Conservation (phyloP, 2,888 invertebrate genomes). For the Rugalucina vietnamica region DNA sequence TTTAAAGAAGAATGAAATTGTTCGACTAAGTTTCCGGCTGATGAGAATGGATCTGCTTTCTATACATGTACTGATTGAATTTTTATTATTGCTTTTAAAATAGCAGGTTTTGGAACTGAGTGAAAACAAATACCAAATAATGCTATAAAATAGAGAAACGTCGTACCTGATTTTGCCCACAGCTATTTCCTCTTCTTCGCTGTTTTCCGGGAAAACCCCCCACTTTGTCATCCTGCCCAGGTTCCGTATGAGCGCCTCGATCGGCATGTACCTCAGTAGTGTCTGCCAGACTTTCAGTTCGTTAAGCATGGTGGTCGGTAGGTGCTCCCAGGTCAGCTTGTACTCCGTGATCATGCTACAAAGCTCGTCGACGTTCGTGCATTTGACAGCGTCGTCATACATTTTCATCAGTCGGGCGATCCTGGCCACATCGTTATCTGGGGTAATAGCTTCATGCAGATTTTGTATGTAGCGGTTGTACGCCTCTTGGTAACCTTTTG, state of each 20-base stretch:
- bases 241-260: slow-evolving; percentile 83
- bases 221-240: slow-evolving; percentile 69
- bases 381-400: slow-evolving; percentile 71
- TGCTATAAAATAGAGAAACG: no score
- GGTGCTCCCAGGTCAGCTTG: slow-evolving; percentile 88
- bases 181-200: slow-evolving; percentile 38
- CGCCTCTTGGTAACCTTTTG: slow-evolving; percentile 73
- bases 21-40: no score
- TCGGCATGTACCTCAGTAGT: slow-evolving; percentile 82
- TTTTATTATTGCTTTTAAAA: no score
- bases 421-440: slow-evolving; percentile 25
- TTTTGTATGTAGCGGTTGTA: slow-evolving; percentile 58
- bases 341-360: slow-evolving; percentile 80
- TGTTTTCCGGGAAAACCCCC: slow-evolving; percentile 51
- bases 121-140: no score
- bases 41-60: no score
- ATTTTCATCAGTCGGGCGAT: slow-evolving; percentile 71
- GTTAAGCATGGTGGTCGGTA: slow-evolving; percentile 88
- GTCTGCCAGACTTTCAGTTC: slow-evolving; percentile 86
- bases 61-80: no score
- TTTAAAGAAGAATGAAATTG: no score
- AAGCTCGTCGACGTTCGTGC: slow-evolving; percentile 60
- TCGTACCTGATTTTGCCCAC: not conserved
- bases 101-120: no score
- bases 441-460: no score